Evolutionary conservation across 2,113 vertebrate genomes (phyloP), one percentile per base, ranked within the genome.

Genomic region (Podilymbus podiceps): DNA sequence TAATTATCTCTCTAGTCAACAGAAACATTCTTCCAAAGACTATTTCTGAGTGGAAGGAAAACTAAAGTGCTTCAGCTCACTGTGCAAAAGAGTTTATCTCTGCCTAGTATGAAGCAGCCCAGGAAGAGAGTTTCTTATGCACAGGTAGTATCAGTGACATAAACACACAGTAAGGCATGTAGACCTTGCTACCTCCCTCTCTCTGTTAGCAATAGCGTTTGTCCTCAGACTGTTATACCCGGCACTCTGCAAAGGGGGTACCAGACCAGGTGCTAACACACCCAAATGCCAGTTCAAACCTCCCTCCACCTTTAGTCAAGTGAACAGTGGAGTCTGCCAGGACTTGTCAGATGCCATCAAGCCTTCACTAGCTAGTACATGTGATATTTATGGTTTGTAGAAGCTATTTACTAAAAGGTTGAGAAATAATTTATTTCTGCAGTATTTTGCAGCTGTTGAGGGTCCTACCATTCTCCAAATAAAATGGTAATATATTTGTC

Each of bases 341-440:
- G 49, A 81, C 38, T 73, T 49, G 56, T 47, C 35, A n/a, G 5
- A 56, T 33, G 52, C 20, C 53, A 56, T 56, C 63, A 80, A 72
- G 67, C 44, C 31, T 31, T 31, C 73, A 24, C 25, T 11, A 47
- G 58, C 46, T 47, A 47, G 30, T 33, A 56, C 28, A 58, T n/a
- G 44, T 63, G 52, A 72, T 30, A 67, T 14, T 16, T 35, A 22
- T 4, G 18, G 11, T 38, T 58, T 80, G 31, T 12, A 31, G 33
- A 76, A 78, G 11, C 13, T 35, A 69, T 5, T 23, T 0, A 0
- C 64, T 55, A 47, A 25, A 85, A 55, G 0, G 0, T 0, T 28
- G 30, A 38, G 16, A 49, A 30, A 27, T 38, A 18, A n/a, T 27
- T 19, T 46, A 21, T 74, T 73, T 33, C 53, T 30, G 18, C 23